Conservation (phyloP, 2,888 invertebrate species). For the Cyclophora punctaria region DNA sequence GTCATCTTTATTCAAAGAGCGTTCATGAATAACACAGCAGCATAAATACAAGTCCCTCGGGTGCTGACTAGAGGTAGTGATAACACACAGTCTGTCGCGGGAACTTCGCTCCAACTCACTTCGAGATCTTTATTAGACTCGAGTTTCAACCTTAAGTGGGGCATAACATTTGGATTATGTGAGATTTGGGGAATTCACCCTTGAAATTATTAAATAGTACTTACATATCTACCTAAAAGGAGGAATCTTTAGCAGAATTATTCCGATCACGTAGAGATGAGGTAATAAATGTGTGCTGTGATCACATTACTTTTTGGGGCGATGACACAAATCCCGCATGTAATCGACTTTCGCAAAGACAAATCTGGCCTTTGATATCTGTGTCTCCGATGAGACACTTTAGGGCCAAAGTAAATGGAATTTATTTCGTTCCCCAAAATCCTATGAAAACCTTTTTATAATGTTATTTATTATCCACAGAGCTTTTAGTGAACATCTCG, state of each 20-base stretch:
- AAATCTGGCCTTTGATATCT: too few species aligned
- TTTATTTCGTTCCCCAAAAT: too few species aligned
- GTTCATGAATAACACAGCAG: slow-evolving; percentile 65
- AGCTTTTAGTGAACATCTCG: too few species aligned
- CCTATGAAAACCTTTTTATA: too few species aligned
- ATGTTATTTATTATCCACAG: too few species aligned
- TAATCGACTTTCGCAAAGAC: slow-evolving; percentile 1
- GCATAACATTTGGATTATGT: slow-evolving; percentile 46
- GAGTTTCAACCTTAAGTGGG: slow-evolving; percentile 42
- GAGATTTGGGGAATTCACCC: slow-evolving; percentile 43
- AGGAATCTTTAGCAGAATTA: slow-evolving; percentile 16
- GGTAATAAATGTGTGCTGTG: slow-evolving; percentile 31
- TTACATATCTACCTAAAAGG: neutral
- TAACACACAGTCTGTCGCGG: slow-evolving; percentile 40
- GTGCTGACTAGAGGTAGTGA: slow-evolving; percentile 43
- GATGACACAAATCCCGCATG: slow-evolving; percentile 14
- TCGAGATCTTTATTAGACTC: slow-evolving; percentile 54
- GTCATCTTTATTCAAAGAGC: slow-evolving; percentile 66
- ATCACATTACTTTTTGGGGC: slow-evolving; percentile 23
- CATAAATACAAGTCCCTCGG: slow-evolving; percentile 53
- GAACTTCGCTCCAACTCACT: slow-evolving; percentile 45
- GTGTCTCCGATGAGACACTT: too few species aligned
- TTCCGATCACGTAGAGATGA: slow-evolving; percentile 28
- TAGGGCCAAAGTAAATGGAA: too few species aligned
- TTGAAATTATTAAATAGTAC: slow-evolving; percentile 38